Percentiles rank a stretch among this genome's conserved stretches.
These are phyloP conservation scores for Eleginops maclovinus DNA, from an alignment of 2,113 vertebrate genomes.

Conservation along the genomic window DNA sequence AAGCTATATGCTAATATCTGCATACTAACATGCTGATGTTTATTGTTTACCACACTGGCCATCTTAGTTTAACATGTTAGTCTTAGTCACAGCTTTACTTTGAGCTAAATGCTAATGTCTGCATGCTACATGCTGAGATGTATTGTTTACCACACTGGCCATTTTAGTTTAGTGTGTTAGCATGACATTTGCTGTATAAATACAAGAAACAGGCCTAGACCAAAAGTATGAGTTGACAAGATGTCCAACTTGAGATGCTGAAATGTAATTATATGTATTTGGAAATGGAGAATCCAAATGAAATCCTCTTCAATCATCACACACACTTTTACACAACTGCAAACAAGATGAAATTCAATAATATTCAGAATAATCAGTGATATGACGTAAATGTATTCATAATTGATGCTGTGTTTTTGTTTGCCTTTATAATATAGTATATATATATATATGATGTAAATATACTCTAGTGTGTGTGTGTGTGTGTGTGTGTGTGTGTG, in stretches of 20 bases:
- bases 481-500: constrained; percentile 17
- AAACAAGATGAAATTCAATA: constrained; percentile 19
- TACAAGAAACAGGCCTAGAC: background rate
- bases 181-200: background rate
- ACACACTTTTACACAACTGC: background rate
- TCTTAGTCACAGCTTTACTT: background rate
- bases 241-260: background rate
- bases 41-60: background rate
- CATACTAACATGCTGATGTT: background rate
- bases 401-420: too few relatives aligned
- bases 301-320: background rate
- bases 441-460: too few relatives aligned
- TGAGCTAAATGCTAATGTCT: background rate
- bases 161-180: background rate
- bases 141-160: background rate
- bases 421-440: too few relatives aligned
- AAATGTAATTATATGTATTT: background rate
- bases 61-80: background rate
- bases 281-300: background rate
- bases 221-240: background rate
- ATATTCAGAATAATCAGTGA: too few relatives aligned
- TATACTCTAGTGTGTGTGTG: constrained; percentile 9
- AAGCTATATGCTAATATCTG: background rate
- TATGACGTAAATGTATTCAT: too few relatives aligned
- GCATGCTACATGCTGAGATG: background rate